phyloP scores from a whole-genome alignment of 2,888 invertebrate genomes.

The Metopia argyrocephala region DNA sequence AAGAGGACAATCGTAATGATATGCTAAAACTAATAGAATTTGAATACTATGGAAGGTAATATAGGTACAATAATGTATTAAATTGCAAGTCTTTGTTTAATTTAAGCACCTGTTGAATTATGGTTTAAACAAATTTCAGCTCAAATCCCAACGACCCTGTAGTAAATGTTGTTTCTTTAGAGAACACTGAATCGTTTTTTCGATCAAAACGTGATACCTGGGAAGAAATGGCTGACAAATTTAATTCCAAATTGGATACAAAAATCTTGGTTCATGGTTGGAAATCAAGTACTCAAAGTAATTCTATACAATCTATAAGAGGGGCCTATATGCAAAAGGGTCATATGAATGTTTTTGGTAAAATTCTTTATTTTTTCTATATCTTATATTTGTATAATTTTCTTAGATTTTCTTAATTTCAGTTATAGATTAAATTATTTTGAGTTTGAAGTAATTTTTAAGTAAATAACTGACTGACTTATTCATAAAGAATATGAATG shows the following conservation, averaged over 20 bases:
- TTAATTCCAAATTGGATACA: constrained; percentile 75
- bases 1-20: constrained; percentile 70
- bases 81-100: background rate
- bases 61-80: background rate
- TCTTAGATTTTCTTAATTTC: too few species aligned
- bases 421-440: too few species aligned
- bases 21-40: constrained; percentile 72
- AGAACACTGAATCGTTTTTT: constrained; percentile 61
- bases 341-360: constrained; percentile 75
- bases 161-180: constrained; percentile 70
- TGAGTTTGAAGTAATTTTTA: too few species aligned
- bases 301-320: constrained; percentile 76
- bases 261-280: constrained; percentile 78
- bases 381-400: too few species aligned
- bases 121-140: constrained; percentile 56
- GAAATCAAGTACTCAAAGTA: constrained; percentile 77
- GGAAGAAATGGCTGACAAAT: constrained; percentile 75
- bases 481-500: too few species aligned
- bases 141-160: constrained; percentile 67
- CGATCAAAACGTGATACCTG: constrained; percentile 75
- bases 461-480: too few species aligned
- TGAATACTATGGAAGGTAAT: constrained; percentile 74
- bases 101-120: background rate
- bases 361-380: background rate
- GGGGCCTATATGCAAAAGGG: constrained; percentile 74